Evolutionary conservation across 1,140 invertebrate genomes (phyloP).

Genomic region (Eupristina koningsbergeri): DNA sequence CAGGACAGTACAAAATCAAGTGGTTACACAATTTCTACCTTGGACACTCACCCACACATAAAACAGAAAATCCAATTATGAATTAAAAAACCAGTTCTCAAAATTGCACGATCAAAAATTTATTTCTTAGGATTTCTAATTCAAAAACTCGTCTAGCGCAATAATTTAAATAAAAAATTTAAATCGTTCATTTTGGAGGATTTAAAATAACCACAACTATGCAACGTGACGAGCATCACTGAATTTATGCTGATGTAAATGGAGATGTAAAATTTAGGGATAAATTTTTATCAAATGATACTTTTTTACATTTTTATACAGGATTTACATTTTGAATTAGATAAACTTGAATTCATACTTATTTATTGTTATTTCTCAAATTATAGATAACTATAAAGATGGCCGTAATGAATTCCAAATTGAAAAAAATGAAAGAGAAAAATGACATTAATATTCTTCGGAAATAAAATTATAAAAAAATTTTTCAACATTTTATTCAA

Average conservation of each 20-base stretch:
- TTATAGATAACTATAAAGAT: not conserved
- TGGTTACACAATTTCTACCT: not conserved
- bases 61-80: not conserved
- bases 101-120: slow-evolving; percentile 4
- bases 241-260: not conserved
- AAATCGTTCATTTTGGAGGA: not conserved
- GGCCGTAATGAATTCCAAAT: not conserved
- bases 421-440: not conserved
- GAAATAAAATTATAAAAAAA: too few relatives aligned
- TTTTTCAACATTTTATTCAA: not conserved
- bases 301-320: not conserved
- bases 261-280: not conserved
- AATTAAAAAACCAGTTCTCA: slow-evolving; percentile 19
- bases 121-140: slow-evolving; percentile 6
- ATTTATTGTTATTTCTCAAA: not conserved
- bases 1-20: not conserved
- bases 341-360: not conserved
- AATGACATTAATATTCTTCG: too few relatives aligned
- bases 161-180: not conserved
- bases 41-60: not conserved
- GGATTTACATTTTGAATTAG: not conserved
- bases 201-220: not conserved
- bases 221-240: not conserved
- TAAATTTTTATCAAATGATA: not conserved
- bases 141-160: not conserved